phyloP scores from a whole-genome alignment of 2,113 vertebrate species.

The Epinephelus moara region DNA sequence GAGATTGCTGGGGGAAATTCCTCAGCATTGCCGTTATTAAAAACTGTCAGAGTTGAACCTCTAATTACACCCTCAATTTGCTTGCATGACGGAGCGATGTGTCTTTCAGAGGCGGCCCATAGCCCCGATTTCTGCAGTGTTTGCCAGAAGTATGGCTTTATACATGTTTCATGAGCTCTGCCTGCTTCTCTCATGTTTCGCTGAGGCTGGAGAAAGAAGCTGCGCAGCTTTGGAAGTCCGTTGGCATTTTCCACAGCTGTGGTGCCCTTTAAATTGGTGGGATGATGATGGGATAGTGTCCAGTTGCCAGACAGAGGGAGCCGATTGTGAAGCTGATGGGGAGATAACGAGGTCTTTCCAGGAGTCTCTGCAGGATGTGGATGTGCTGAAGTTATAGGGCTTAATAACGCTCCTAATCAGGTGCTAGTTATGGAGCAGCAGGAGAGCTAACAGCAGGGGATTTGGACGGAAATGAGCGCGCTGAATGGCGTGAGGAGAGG shows the following conservation, averaged over 20 bases:
- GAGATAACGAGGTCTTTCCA: constrained; percentile 66
- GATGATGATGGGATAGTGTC: constrained; percentile 52
- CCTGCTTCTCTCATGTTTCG: constrained; percentile 20
- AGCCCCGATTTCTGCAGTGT: constrained; percentile 26
- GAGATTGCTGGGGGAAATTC: constrained; percentile 1
- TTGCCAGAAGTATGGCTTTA: constrained; percentile 20
- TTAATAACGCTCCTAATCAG: constrained; percentile 68
- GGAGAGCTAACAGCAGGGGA: constrained; percentile 40
- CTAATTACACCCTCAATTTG: constrained; percentile 50
- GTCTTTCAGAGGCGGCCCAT: constrained; percentile 8
- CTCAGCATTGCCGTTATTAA: constrained; percentile 22
- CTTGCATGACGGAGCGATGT: constrained; percentile 5
- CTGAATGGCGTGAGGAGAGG: constrained; percentile 12
- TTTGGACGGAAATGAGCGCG: constrained; percentile 37
- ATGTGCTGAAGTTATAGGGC: constrained; percentile 31
- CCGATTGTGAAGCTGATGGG: constrained; percentile 43
- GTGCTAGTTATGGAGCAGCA: constrained; percentile 49
- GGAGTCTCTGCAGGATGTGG: constrained; percentile 47
- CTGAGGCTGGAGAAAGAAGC: constrained; percentile 12
- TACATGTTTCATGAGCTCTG: constrained; percentile 48
- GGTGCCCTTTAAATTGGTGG: constrained; percentile 50
- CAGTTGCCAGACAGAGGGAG: constrained; percentile 42
- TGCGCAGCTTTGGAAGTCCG: not conserved
- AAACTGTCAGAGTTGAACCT: constrained; percentile 25
- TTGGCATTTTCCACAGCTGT: constrained; percentile 36